Base-by-base conservation (phyloP, 2,888 invertebrate genomes). In the Ceramica pisi region DNA sequence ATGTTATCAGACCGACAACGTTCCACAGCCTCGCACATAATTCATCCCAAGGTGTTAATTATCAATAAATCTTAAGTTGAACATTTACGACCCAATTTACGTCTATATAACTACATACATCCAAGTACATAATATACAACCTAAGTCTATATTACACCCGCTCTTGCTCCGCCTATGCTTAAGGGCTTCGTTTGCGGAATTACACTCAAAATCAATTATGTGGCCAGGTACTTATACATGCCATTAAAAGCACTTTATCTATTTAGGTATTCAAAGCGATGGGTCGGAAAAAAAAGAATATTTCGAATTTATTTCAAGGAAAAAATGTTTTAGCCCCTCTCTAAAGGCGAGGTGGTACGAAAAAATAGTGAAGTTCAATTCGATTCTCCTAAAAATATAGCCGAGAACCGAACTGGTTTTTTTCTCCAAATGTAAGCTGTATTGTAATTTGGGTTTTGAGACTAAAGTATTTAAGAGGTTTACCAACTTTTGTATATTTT, bases 141-240 rank as follows among this genome's bases (percentile, higher is more conserved):
- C 63, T 71, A 67, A 71, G 69, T 57, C 61, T 69, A 70, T 66
- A 69, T 81, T 73, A 73, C 66, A 75, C 12, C 65, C 82, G 75
- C 78, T 80, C 59, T 67, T 84, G 83, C 86, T 78, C 56, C 81
- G 72, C 77, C 76, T 74, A 59, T 79, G 83, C 80, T 79, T 80
- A 81, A 77, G 67, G 80, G 75, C 83, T 71, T 77, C 80, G 75
- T 76, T 78, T 74, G 68, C 72, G 78, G 86, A 83, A 87, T 86
- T 86, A 86, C 87, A 86, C 82, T 85, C 87, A 87, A 86, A 86
- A 87, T 87, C 86, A 86, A 86, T 86, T 86, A 87, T 83, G 86
- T 85, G 84, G 86, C 74, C 73, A 71, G 72, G 79, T 85, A 78
- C 87, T 86, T 84, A 83, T 80, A 84, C 76, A 81, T 85, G 84